A percentile compares a stretch with the other conserved stretches of the same genome.
Evolutionary conservation across 1,140 invertebrate genomes (phyloP).

Genomic region (Leptopilina boulardi): DNA sequence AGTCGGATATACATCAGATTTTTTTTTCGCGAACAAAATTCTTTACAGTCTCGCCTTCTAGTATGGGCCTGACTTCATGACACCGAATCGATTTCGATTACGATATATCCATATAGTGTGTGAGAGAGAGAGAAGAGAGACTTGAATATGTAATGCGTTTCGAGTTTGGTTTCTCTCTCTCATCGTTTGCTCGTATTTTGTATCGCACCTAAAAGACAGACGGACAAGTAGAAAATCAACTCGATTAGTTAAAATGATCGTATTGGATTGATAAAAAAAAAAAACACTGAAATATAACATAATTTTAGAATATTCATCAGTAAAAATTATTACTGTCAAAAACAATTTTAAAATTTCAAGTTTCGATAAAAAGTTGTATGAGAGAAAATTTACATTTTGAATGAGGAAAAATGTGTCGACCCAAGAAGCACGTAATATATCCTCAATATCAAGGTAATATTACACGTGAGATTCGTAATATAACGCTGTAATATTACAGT

Average conservation of each 20-base stretch:
- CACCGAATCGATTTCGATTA: slow-evolving; percentile 31
- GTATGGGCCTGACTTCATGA: slow-evolving; percentile 3
- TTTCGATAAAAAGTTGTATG: too few relatives aligned
- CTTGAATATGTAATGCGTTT: slow-evolving; percentile 21
- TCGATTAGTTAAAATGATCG: slow-evolving; percentile 26
- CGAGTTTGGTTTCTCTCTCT: neutral
- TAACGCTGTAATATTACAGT: too few relatives aligned
- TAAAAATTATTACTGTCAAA: too few relatives aligned
- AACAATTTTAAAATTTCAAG: too few relatives aligned
- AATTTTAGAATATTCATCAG: too few relatives aligned
- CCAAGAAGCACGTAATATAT: too few relatives aligned
- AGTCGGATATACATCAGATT: slow-evolving; percentile 32
- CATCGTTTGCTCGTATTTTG: neutral
- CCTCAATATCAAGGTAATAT: too few relatives aligned
- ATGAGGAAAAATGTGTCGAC: too few relatives aligned
- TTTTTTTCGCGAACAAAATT: slow-evolving; percentile 24
- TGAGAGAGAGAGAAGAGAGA: neutral
- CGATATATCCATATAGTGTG: neutral
- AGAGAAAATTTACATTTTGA: too few relatives aligned
- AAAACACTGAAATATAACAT: neutral
- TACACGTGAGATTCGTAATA: too few relatives aligned
- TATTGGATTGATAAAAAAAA: neutral
- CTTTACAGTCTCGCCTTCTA: slow-evolving; percentile 29
- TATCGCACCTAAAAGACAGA: slow-evolving; percentile 4
- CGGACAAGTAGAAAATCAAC: slow-evolving; percentile 16